A percentile compares a stretch with the other conserved stretches of the same genome.
Evolutionary conservation across 2,113 vertebrate genomes (phyloP).

Genomic region (Cyprinodon tularosa): DNA sequence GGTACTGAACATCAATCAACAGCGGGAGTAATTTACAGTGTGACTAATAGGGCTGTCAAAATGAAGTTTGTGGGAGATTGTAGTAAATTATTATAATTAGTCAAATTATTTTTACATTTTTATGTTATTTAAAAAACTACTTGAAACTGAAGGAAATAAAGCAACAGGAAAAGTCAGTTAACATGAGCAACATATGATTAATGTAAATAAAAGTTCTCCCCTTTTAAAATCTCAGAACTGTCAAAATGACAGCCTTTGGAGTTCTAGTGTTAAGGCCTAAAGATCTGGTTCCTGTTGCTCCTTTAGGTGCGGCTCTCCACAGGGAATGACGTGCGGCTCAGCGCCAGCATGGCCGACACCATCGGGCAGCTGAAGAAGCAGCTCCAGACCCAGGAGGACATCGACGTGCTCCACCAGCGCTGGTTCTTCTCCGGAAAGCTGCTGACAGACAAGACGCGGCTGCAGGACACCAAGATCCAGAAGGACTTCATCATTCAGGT

Average conservation of each 20-base stretch:
- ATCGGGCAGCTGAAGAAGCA: conserved; percentile 96
- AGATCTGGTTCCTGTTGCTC: not conserved
- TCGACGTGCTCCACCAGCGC: conserved; percentile 89
- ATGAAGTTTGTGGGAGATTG: too few species aligned
- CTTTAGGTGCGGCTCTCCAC: conserved; percentile 88
- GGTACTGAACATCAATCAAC: too few species aligned
- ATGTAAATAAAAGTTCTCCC: too few species aligned
- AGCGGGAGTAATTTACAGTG: too few species aligned
- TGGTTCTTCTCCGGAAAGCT: conserved; percentile 99
- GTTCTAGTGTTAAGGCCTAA: too few species aligned
- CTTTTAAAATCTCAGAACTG: too few species aligned
- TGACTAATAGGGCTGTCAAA: too few species aligned
- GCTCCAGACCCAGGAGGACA: conserved; percentile 90
- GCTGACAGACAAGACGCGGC: conserved; percentile 93
- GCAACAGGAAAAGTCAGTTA: too few species aligned
- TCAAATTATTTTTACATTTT: not conserved
- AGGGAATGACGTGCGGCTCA: conserved; percentile 92
- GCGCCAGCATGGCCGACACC: conserved; percentile 91
- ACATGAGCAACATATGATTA: too few species aligned
- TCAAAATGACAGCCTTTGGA: too few species aligned
- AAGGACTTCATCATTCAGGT: conserved; percentile 99
- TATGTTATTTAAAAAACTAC: too few species aligned
- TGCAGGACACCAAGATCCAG: conserved; percentile 98
- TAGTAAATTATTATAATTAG: not conserved
- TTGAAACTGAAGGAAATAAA: too few species aligned